phyloP scores from a whole-genome alignment of 2,888 invertebrate species.

The Amphipoea lucens region DNA sequence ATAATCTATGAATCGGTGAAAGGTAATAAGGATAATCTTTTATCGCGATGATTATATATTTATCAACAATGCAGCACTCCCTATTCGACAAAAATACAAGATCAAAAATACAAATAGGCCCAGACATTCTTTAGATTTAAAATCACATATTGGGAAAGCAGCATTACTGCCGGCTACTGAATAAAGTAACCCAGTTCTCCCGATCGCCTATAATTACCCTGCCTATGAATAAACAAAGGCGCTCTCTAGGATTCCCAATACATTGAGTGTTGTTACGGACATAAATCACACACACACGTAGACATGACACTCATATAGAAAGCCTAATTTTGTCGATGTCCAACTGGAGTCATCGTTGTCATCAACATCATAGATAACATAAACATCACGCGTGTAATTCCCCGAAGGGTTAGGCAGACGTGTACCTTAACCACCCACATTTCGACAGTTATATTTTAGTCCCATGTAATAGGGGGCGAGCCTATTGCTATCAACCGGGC shows the following conservation, averaged over 20 bases:
- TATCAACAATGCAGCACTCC: not conserved
- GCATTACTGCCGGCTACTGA: conserved; percentile 6
- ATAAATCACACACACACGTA: not conserved
- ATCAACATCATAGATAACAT: not conserved
- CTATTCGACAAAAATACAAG: not conserved
- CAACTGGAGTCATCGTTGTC: too few species aligned
- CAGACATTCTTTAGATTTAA: conserved; percentile 3
- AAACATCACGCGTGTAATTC: not conserved
- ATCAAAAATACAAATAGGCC: not conserved
- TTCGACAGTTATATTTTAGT: not conserved
- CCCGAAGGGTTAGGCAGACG: not conserved
- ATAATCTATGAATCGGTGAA: not conserved
- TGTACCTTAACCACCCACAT: not conserved
- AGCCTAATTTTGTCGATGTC: not conserved
- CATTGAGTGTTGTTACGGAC: conserved; percentile 20
- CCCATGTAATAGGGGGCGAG: not conserved
- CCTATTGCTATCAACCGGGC: not conserved
- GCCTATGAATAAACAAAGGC: conserved; percentile 46
- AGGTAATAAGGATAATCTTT: not conserved
- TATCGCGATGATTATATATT: not conserved
- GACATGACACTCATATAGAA: not conserved
- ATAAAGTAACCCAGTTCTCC: conserved; percentile 39
- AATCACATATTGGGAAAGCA: conserved; percentile 14
- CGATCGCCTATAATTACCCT: conserved; percentile 43
- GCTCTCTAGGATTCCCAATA: conserved; percentile 11